These are phyloP conservation scores for Mythimna vitellina DNA, from an alignment of 2,888 invertebrate species.

Conservation along the genomic window DNA sequence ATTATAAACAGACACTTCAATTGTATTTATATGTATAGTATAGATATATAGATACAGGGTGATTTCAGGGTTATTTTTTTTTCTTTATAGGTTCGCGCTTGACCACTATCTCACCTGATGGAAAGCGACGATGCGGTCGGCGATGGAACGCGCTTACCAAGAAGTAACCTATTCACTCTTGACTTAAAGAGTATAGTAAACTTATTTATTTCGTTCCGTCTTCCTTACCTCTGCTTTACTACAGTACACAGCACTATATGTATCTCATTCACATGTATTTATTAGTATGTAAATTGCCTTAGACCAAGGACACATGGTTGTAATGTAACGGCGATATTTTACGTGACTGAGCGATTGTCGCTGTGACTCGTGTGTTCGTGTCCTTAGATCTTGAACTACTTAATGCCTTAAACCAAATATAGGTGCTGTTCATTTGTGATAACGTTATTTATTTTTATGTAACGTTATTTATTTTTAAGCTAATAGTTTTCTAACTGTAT, in stretches of 20 bases:
- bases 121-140: too few relatives aligned
- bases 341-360: conserved; percentile 55
- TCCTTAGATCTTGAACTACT: conserved; percentile 9
- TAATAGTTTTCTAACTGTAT: neutral
- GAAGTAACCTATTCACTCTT: too few relatives aligned
- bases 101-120: too few relatives aligned
- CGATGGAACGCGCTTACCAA: too few relatives aligned
- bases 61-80: too few relatives aligned
- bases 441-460: conserved; percentile 23
- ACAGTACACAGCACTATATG: neutral
- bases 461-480: conserved; percentile 21
- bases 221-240: too few relatives aligned
- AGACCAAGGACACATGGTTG: conserved; percentile 44
- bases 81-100: too few relatives aligned
- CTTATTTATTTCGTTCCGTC: too few relatives aligned
- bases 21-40: too few relatives aligned
- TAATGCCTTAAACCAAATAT: conserved; percentile 13
- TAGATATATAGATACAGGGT: neutral
- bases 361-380: conserved; percentile 22
- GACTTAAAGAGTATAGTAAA: too few relatives aligned
- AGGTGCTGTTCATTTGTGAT: conserved; percentile 10
- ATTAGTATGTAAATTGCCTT: conserved; percentile 46
- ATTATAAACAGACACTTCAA: too few relatives aligned
- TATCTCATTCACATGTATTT: conserved; percentile 20
- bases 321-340: conserved; percentile 45